phyloP scores from a whole-genome alignment of 1,140 invertebrate genomes.

The Trichonephila clavipes region DNA sequence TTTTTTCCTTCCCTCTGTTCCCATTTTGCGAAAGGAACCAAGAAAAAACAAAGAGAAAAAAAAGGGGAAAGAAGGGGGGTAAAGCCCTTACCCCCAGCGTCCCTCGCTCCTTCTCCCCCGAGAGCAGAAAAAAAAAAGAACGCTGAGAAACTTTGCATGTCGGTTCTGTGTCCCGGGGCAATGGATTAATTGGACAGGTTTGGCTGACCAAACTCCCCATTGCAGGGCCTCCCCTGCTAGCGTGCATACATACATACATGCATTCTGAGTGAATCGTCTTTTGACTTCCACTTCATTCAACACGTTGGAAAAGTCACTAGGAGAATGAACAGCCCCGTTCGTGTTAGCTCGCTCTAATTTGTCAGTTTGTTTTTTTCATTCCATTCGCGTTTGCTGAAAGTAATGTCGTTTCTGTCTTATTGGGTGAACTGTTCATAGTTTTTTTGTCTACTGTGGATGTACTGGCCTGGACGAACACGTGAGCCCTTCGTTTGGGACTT shows the following conservation, averaged over 20 bases:
- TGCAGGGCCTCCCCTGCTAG: conserved; percentile 63
- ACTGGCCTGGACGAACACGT: background rate
- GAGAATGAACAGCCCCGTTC: background rate
- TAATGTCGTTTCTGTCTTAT: background rate
- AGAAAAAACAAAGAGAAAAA: background rate
- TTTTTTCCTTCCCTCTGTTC: conserved; percentile 17
- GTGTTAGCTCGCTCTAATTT: conserved; percentile 49
- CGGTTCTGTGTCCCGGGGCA: conserved; percentile 69
- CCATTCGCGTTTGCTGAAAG: background rate
- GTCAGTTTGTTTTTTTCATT: background rate
- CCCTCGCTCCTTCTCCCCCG: conserved; percentile 32
- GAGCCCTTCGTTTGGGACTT: conserved; percentile 49
- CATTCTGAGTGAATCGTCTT: conserved; percentile 62
- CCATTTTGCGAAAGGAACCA: background rate
- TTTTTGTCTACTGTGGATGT: conserved; percentile 19
- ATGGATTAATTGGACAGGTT: conserved; percentile 76
- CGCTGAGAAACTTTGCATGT: conserved; percentile 72
- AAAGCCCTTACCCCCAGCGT: conserved; percentile 58
- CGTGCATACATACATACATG: conserved; percentile 65
- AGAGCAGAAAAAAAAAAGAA: conserved; percentile 19
- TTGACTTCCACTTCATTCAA: conserved; percentile 60
- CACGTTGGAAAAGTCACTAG: conserved; percentile 39
- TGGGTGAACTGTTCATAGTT: background rate
- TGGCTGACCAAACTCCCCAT: conserved; percentile 75
- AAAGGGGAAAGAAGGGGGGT: background rate